A percentile compares a stretch with the other conserved stretches of the same genome.
phyloP scores from a whole-genome alignment of 2,888 invertebrate genomes.

The Plebejus melissa region DNA sequence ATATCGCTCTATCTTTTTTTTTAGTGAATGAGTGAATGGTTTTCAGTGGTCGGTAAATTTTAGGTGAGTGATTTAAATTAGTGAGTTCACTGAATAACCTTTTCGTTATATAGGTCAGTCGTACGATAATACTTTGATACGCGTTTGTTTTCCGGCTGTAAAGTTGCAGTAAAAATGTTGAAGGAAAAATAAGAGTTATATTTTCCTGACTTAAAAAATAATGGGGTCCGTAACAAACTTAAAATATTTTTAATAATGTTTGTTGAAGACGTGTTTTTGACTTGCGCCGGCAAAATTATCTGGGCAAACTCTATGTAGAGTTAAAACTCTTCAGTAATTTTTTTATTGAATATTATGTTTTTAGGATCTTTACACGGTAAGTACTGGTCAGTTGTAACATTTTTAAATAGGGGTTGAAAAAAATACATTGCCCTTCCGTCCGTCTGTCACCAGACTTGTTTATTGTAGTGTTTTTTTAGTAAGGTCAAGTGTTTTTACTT shows the following conservation, averaged over 20 bases:
- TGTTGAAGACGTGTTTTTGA: background rate
- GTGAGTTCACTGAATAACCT: slow-evolving; percentile 20
- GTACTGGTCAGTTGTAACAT: no score
- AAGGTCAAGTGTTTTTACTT: background rate
- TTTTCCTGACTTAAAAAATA: background rate
- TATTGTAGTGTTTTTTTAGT: background rate
- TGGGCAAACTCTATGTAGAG: background rate
- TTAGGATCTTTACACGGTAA: no score
- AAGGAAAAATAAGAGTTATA: background rate
- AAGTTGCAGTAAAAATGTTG: background rate
- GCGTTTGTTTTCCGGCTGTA: slow-evolving; percentile 7
- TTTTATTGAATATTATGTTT: no score
- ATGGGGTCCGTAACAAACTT: background rate
- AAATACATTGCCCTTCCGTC: background rate
- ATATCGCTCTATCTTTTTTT: background rate
- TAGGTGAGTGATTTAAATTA: slow-evolving; percentile 48
- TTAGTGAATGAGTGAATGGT: slow-evolving; percentile 49
- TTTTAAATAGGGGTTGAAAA: background rate
- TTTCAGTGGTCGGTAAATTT: slow-evolving; percentile 50
- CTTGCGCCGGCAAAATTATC: background rate
- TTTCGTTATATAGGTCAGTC: slow-evolving; percentile 13
- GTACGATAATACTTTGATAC: slow-evolving; percentile 3
- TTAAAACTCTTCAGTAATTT: background rate
- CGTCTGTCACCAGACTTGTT: background rate
- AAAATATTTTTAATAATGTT: background rate